Evolutionary conservation across 2,113 vertebrate species (phyloP), one percentile per base, ranked within the genome.

Genomic region (Benitochromis conjunctus): DNA sequence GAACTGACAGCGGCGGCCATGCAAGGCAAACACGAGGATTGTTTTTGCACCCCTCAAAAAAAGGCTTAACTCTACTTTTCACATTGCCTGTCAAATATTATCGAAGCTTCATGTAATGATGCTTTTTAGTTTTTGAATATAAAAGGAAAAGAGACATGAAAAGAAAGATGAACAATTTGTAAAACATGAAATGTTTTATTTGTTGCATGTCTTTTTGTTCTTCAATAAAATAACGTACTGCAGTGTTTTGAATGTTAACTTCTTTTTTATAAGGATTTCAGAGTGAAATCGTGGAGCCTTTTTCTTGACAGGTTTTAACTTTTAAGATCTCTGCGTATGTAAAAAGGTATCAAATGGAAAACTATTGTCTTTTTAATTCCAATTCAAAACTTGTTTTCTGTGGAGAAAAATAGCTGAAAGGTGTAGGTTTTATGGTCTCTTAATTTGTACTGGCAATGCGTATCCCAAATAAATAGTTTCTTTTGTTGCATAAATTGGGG

Each of bases 391-490:
- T 95, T 96, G 95, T 97, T 97, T 98, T 97, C 97, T 98, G 97
- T 97, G 97, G 96, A 97, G 91, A 92, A 96, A 94, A 95, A 96
- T 96, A 92, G 96, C 95, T 96, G 96, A 97, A 97, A 95, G 97
- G 94, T 97, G 97, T 98, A 97, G 97, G 97, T 97, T 97, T 98
- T 96, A 96, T 97, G 97, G 97, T 97, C 96, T 97, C 96, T 97
- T 98, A 91, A 98, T 99, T 99, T 98, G 97, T 98, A 98, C 97
- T 98, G 97, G 97, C 98, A 97, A 98, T 97, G 97, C 97, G 96
- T 97, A 98, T 97, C 97, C 97, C 96, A 97, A 99, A 99, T 98
- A 99, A 98, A 99, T 97, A 94, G 95, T 97, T 98, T 97, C 96
- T 97, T 98, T 98, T 98, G 96, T 97, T 98, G 97, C 96, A 97